Evolutionary conservation across 92 coral and sea anemone genomes (phyloP).

Genomic region (Parazoanthus swiftii): DNA sequence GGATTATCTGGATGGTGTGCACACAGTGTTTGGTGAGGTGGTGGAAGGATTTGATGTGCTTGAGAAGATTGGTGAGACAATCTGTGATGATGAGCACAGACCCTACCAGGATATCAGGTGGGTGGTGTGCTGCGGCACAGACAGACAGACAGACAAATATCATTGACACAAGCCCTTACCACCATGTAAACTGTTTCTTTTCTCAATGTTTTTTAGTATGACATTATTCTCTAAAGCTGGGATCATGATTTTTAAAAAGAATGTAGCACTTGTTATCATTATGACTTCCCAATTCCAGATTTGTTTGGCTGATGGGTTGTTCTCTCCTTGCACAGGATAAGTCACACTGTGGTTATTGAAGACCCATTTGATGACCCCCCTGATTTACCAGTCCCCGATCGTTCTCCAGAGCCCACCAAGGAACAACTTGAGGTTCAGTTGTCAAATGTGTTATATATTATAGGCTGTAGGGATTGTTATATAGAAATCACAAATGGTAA

Average conservation of each 20-base stretch:
- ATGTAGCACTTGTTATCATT: no score
- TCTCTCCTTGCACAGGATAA: slow-evolving; percentile 58
- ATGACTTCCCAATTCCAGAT: background rate
- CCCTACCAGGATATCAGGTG: slow-evolving; percentile 95
- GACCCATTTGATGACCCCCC: slow-evolving; percentile 98
- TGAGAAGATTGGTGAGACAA: slow-evolving; percentile 58
- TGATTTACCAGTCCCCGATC: slow-evolving; percentile 84
- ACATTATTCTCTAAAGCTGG: no score
- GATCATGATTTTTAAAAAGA: no score
- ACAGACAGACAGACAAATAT: background rate
- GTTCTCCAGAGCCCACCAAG: slow-evolving; percentile 97
- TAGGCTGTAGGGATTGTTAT: background rate
- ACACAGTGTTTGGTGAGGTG: slow-evolving; percentile 97
- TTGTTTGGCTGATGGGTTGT: background rate
- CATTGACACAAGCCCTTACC: no score
- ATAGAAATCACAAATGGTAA: no score
- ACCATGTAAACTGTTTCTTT: no score
- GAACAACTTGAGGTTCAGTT: slow-evolving; percentile 89
- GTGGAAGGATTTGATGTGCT: background rate
- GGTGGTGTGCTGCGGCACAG: background rate
- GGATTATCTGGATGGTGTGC: slow-evolving; percentile 92
- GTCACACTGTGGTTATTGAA: slow-evolving; percentile 91
- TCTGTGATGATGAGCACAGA: slow-evolving; percentile 84
- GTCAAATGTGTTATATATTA: background rate
- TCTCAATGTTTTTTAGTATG: no score